Evolutionary conservation across 2,113 vertebrate species (phyloP).

Genomic region (Cavia aperea): DNA sequence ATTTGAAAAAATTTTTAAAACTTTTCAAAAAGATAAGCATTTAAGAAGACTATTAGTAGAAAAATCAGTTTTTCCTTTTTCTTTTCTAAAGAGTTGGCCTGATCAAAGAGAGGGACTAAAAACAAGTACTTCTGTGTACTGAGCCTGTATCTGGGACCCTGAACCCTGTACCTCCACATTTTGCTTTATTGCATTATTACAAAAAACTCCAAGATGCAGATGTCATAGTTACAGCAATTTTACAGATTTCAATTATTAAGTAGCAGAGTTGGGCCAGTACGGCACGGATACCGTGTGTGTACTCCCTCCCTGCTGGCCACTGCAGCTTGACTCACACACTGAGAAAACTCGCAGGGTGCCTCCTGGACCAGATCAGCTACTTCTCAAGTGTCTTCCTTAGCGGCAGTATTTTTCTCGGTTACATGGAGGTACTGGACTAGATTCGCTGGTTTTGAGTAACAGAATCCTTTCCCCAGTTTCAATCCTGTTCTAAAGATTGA

Average conservation of each 20-base stretch:
- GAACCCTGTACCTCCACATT: neutral
- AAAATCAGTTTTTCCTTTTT: neutral
- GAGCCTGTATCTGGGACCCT: rapidly evolving
- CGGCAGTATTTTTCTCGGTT: neutral
- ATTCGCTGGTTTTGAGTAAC: neutral
- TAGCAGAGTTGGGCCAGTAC: neutral
- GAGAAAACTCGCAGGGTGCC: neutral
- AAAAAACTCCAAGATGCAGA: neutral
- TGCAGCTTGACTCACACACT: neutral
- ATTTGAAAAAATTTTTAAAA: neutral
- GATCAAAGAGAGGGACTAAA: neutral
- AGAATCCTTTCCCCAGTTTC: neutral
- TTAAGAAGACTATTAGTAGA: neutral
- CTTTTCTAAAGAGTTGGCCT: neutral
- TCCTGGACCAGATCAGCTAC: neutral
- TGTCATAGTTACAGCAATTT: neutral
- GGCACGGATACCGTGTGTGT: neutral
- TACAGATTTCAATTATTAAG: neutral
- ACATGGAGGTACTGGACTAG: neutral
- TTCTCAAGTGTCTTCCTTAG: neutral
- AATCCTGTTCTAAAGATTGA: neutral
- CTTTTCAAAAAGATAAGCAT: neutral
- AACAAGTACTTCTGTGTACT: neutral
- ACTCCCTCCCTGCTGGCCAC: neutral
- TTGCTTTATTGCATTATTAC: neutral